Conservation (phyloP, 2,797 vertebrate species). For the Sebastiscus tertius region DNA sequence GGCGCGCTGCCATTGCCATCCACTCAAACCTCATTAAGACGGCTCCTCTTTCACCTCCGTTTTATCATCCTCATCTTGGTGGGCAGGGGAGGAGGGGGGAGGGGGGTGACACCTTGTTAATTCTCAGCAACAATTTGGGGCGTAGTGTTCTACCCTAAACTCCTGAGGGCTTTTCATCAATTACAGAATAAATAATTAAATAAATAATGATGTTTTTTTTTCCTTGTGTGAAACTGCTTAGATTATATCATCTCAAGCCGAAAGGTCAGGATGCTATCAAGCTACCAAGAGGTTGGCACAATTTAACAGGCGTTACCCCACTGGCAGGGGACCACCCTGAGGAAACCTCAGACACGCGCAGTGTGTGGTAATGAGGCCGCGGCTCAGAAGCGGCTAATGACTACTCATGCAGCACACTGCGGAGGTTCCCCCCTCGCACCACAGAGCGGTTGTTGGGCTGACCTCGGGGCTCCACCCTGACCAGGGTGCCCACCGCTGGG, state of each 20-base stretch:
- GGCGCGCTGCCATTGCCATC: constrained; percentile 50
- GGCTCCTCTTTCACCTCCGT: constrained; percentile 44
- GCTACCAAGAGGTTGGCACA: constrained; percentile 36
- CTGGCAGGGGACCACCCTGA: constrained; percentile 48
- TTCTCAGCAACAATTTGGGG: constrained; percentile 18
- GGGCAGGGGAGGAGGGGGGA: neutral
- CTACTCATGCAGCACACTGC: constrained; percentile 34
- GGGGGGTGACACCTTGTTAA: constrained; percentile 15
- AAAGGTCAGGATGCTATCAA: constrained; percentile 46
- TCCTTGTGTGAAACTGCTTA: neutral
- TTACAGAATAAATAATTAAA: constrained; percentile 27
- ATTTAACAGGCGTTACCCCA: constrained; percentile 50
- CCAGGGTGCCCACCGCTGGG: constrained; percentile 13
- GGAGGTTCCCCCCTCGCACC: constrained; percentile 15
- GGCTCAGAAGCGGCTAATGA: constrained; percentile 53
- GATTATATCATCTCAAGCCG: constrained; percentile 7
- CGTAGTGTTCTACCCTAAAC: neutral
- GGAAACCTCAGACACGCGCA: constrained; percentile 47
- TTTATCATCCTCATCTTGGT: constrained; percentile 20
- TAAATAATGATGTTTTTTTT: constrained; percentile 22
- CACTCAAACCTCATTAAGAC: constrained; percentile 64
- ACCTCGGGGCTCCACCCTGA: constrained; percentile 54
- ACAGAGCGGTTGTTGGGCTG: constrained; percentile 38
- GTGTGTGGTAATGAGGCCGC: constrained; percentile 60
- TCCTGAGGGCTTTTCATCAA: constrained; percentile 22